A percentile compares a stretch with the other conserved stretches of the same genome.
phyloP scores from a whole-genome alignment of 2,888 invertebrate genomes.

The Drosophila mulleri region DNA sequence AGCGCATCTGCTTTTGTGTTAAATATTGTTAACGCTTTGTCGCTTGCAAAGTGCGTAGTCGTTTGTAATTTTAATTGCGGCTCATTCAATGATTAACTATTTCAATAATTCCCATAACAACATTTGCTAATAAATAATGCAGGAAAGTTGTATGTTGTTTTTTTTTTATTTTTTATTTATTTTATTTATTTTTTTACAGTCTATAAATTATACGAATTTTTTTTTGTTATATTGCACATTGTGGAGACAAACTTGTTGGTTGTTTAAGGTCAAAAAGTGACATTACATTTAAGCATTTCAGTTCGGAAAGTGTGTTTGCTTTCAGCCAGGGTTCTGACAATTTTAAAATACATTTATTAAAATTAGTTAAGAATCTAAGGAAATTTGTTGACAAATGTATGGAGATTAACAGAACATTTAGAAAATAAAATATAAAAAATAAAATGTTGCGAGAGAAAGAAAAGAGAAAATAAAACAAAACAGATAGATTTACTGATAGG shows the following conservation, averaged over 20 bases:
- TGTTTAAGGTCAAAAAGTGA: conserved; percentile 12
- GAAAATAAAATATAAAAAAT: neutral
- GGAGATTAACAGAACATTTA: neutral
- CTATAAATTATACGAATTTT: conserved; percentile 27
- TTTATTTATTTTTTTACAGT: neutral
- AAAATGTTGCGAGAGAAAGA: neutral
- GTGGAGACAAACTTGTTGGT: conserved; percentile 38
- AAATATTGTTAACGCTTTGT: conserved; percentile 21
- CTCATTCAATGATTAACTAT: conserved; percentile 45
- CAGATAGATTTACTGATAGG: no score
- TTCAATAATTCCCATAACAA: conserved; percentile 23
- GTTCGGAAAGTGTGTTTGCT: conserved; percentile 14
- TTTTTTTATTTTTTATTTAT: no score
- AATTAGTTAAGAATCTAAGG: neutral
- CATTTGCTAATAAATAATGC: conserved; percentile 39
- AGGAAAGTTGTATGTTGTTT: conserved; percentile 8
- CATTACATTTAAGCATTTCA: conserved; percentile 25
- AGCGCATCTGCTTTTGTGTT: neutral
- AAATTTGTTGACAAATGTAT: no score
- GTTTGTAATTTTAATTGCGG: conserved; percentile 17
- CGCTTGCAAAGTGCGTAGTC: conserved; percentile 12
- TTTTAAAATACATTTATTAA: conserved; percentile 1
- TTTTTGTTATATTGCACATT: conserved; percentile 51
- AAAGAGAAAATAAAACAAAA: no score
- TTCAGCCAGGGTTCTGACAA: conserved; percentile 4